Base-by-base conservation (phyloP, 2,113 vertebrate genomes). In the Zapus hudsonius region DNA sequence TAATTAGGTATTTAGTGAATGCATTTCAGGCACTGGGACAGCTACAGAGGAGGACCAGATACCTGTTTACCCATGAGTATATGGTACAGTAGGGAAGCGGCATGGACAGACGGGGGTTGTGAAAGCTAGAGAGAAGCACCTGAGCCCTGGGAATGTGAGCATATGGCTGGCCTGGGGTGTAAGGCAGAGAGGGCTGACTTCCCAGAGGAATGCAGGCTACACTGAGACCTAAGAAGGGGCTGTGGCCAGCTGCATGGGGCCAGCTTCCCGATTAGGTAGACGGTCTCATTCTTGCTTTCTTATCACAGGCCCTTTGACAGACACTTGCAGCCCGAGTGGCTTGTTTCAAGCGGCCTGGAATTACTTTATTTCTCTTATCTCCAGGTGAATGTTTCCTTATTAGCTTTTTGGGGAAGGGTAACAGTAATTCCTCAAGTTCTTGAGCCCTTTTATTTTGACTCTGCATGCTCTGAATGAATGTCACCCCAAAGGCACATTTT, bases 311-410 rank as follows among this genome's bases (percentile, higher is more conserved):
- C 19, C 38, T 63, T 74, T 52, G 61, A 40, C 52, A 61, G 80
- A 86, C 79, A 2, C 6, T 12, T 47, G 87, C 10, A 47, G 25
- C 7, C 36, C 17, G 9, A 11, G 33, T 64, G 76, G 11, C 75
- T 74, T 73, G 52, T 44, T 33, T 70, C 1, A 84, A 74, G 82
- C 2, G 69, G 19, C 13, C 7, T 29, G 8, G 29, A 4, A 84
- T 55, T 81, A 55, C 19, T 67, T 92, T 63, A 66, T 84, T 78
- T 91, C 36, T 84, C 33, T 72, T 76, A 9, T 57, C 44, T 91
- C 38, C 17, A 76, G 63, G 66, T 36, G 47, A 31, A 33, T 29
- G 82, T 79, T 76, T 47, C 89, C 90, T 38, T 69, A 12, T 31
- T 52, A 57, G 70, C 25, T 13, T 86, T 66, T 83, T 38, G n/a